Conservation (phyloP, 1,140 invertebrate genomes). For the Aphelenchoides besseyi region DNA sequence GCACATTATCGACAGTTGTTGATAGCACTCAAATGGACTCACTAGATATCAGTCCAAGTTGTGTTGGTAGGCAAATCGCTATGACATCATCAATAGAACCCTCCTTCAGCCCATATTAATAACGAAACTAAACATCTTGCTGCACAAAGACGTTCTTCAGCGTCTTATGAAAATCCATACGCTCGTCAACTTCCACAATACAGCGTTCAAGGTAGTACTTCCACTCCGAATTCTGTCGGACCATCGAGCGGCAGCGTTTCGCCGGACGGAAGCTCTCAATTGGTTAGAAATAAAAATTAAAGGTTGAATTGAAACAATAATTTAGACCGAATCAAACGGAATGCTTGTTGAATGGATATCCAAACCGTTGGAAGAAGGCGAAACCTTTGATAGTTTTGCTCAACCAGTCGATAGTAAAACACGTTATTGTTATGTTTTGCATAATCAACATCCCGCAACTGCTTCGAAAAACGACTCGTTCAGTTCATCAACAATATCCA, state of each 20-base stretch:
- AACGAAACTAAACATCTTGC: not conserved
- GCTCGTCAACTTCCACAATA: not conserved
- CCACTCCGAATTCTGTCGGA: slow-evolving; percentile 18
- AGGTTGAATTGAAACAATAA: not conserved
- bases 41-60: not conserved
- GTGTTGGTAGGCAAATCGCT: not conserved
- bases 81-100: not conserved
- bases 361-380: slow-evolving; percentile 4
- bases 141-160: slow-evolving; percentile 18
- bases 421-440: slow-evolving; percentile 10
- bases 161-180: slow-evolving; percentile 4
- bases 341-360: slow-evolving; percentile 6
- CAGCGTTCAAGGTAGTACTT: slow-evolving; percentile 20
- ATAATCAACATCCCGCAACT: not conserved
- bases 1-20: not conserved
- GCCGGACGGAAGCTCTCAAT: slow-evolving; percentile 7
- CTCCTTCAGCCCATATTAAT: not conserved
- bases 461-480: not conserved
- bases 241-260: slow-evolving; percentile 19
- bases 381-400: not conserved
- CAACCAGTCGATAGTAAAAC: not conserved
- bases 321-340: slow-evolving; percentile 13
- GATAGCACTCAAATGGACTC: not conserved
- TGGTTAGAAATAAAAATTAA: not conserved
- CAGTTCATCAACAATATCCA: not conserved